Percentiles rank a stretch among this genome's conserved stretches.
phyloP scores from a whole-genome alignment of 2,888 invertebrate species.

The Cryptus armator region DNA sequence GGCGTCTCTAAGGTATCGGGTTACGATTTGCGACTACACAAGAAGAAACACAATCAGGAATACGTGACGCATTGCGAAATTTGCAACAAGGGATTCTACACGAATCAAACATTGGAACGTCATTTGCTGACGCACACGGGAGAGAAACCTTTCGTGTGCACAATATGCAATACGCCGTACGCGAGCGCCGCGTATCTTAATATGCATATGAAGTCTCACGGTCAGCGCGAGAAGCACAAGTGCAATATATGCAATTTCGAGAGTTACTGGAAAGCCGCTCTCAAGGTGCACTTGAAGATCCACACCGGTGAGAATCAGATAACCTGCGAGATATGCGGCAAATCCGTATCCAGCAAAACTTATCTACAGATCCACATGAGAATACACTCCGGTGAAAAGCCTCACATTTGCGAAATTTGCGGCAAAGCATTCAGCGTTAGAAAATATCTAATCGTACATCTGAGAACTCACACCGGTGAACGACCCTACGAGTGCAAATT shows the following conservation, averaged over 20 bases:
- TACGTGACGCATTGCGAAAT: conserved; percentile 85
- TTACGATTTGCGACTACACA: conserved; percentile 84
- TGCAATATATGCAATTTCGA: conserved; percentile 85
- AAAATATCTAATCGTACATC: conserved; percentile 80
- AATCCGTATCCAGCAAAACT: conserved; percentile 82
- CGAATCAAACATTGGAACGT: conserved; percentile 85
- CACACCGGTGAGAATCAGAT: conserved; percentile 85
- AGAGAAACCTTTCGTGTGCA: conserved; percentile 85
- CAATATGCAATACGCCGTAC: conserved; percentile 86
- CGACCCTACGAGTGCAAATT: conserved; percentile 81
- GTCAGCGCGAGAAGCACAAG: conserved; percentile 78
- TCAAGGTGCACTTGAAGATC: conserved; percentile 84
- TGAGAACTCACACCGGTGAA: conserved; percentile 82
- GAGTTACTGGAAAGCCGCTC: conserved; percentile 85
- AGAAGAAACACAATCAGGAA: conserved; percentile 86
- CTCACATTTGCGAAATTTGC: conserved; percentile 80
- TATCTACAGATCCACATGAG: conserved; percentile 80
- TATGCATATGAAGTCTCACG: conserved; percentile 86
- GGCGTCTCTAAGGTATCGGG: conserved; percentile 79
- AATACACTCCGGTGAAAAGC: conserved; percentile 80
- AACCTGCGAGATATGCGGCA: conserved; percentile 84
- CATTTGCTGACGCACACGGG: conserved; percentile 85
- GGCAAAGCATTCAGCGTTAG: conserved; percentile 80
- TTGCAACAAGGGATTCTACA: conserved; percentile 86
- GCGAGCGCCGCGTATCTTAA: conserved; percentile 86